phyloP scores from a whole-genome alignment of 1,140 invertebrate genomes.

The Zophobas atratus region DNA sequence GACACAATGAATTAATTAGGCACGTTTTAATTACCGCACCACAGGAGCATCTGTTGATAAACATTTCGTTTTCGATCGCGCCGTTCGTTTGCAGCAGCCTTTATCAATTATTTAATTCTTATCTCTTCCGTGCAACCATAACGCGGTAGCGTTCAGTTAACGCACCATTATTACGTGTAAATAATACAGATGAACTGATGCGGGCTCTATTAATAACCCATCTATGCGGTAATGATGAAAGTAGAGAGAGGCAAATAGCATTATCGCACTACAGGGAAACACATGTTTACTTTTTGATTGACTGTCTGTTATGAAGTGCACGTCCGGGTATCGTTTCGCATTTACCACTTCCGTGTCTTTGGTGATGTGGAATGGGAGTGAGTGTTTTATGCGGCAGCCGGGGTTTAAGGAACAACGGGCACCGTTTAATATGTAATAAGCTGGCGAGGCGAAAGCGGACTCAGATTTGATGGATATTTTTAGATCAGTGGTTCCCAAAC shows the following conservation, averaged over 20 bases:
- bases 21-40: too few species aligned
- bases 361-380: not conserved
- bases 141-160: not conserved
- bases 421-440: conserved; percentile 34
- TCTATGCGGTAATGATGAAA: conserved; percentile 14
- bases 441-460: too few species aligned
- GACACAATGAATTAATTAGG: too few species aligned
- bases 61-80: too few species aligned
- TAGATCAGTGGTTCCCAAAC: too few species aligned
- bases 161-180: conserved; percentile 23
- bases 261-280: conserved; percentile 3
- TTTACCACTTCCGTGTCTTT: not conserved
- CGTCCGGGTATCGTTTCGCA: not conserved
- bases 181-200: conserved; percentile 13
- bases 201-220: conserved; percentile 21
- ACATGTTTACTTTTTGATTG: conserved; percentile 20
- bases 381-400: conserved; percentile 15
- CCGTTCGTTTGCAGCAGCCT: too few species aligned
- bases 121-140: too few species aligned
- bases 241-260: conserved; percentile 13
- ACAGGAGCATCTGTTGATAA: too few species aligned
- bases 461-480: too few species aligned
- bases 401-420: conserved; percentile 20
- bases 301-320: not conserved
- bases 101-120: too few species aligned